Percentiles rank a stretch among this genome's conserved stretches.
These are phyloP conservation scores for Labia minor DNA, from an alignment of 2,888 invertebrate genomes.

Conservation along the genomic window DNA sequence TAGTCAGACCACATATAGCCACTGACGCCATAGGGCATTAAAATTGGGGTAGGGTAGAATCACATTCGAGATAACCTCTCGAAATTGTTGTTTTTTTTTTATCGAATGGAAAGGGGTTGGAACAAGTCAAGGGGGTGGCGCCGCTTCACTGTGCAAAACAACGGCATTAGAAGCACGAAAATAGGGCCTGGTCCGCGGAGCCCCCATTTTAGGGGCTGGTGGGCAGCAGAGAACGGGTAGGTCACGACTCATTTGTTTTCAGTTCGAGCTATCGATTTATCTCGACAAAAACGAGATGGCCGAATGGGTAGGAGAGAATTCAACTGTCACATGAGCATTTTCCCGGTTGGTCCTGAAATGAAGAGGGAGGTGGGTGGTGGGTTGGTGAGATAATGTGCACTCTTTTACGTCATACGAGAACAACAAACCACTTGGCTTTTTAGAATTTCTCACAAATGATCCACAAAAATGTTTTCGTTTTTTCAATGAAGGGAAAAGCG, in stretches of 20 bases:
- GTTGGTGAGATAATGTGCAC: too few relatives aligned
- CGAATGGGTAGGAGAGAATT: not conserved
- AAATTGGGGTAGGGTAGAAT: not conserved
- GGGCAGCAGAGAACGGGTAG: not conserved
- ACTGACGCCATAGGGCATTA: conserved; percentile 7
- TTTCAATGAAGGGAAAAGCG: not conserved
- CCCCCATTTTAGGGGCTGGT: not conserved
- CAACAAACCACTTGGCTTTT: not conserved
- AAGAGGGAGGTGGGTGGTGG: not conserved
- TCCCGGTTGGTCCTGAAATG: not conserved
- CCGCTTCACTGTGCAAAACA: conserved; percentile 7
- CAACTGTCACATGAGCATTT: not conserved
- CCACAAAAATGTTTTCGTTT: not conserved
- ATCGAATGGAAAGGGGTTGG: conserved; percentile 13
- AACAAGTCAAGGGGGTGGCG: conserved; percentile 8
- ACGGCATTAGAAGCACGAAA: not conserved
- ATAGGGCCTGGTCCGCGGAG: not conserved
- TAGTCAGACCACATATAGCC: conserved; percentile 13
- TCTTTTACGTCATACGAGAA: not conserved
- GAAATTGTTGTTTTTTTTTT: conserved; percentile 13
- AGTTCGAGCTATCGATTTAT: conserved; percentile 13
- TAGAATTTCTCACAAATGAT: not conserved
- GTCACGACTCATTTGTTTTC: conserved; percentile 13
- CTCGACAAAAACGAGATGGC: conserved; percentile 3
- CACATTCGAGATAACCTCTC: conserved; percentile 13